Evolutionary conservation across 2,888 invertebrate species (phyloP).

Genomic region (Apocheima hispidaria): DNA sequence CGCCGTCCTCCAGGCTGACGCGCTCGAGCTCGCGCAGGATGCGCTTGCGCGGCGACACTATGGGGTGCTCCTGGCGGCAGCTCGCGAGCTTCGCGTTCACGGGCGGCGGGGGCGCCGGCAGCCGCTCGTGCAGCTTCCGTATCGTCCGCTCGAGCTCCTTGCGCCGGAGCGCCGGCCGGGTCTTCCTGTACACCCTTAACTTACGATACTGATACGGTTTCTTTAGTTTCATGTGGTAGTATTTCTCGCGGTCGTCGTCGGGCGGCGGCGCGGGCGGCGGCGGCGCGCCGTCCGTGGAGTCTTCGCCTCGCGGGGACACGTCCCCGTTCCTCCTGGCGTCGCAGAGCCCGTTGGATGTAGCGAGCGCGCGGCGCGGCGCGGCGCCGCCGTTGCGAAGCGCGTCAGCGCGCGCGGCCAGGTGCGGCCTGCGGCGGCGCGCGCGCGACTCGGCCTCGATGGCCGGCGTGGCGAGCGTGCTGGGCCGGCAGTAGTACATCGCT

Average conservation of each 20-base stretch:
- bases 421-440: slow-evolving; percentile 57
- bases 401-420: slow-evolving; percentile 62
- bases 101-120: slow-evolving; percentile 65
- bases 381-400: slow-evolving; percentile 51
- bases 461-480: slow-evolving; percentile 78
- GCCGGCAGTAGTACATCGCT: slow-evolving; percentile 89
- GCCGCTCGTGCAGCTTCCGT: slow-evolving; percentile 72
- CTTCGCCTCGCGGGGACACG: slow-evolving; percentile 60
- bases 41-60: slow-evolving; percentile 93
- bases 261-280: slow-evolving; percentile 52
- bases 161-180: slow-evolving; percentile 66
- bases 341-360: slow-evolving; percentile 63
- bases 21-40: slow-evolving; percentile 93
- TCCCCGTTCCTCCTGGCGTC: slow-evolving; percentile 69
- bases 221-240: slow-evolving; percentile 83
- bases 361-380: slow-evolving; percentile 50
- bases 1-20: slow-evolving; percentile 89
- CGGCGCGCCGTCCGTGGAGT: slow-evolving; percentile 63
- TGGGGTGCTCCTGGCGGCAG: slow-evolving; percentile 82
- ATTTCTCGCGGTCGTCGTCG: slow-evolving; percentile 76
- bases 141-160: slow-evolving; percentile 69
- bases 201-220: slow-evolving; percentile 84
- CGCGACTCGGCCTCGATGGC: slow-evolving; percentile 75
- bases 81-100: slow-evolving; percentile 77
- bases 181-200: slow-evolving; percentile 81